Evolutionary conservation across 1,140 invertebrate species (phyloP).

Genomic region (Drosophila mauritiana): DNA sequence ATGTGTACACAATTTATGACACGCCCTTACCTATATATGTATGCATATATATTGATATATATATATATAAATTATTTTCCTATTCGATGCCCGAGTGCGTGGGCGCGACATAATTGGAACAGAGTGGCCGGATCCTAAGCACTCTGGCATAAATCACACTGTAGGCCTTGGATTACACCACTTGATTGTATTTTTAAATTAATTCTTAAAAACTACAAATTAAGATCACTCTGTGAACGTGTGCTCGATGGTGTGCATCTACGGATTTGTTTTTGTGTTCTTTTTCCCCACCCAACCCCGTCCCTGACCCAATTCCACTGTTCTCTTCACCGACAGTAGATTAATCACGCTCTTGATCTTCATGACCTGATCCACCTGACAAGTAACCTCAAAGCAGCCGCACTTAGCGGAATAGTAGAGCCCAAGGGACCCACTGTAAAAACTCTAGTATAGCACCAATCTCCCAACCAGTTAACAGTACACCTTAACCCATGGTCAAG

Average conservation of each 20-base stretch:
- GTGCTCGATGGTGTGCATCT: constrained; percentile 50
- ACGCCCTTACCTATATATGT: constrained; percentile 19
- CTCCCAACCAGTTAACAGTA: not conserved
- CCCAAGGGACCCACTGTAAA: not conserved
- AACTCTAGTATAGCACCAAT: not conserved
- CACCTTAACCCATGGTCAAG: not conserved
- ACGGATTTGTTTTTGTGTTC: constrained; percentile 65
- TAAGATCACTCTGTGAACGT: constrained; percentile 47
- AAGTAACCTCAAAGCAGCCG: constrained; percentile 11
- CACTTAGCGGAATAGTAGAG: not conserved
- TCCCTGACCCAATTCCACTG: not conserved
- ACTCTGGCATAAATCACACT: constrained; percentile 19
- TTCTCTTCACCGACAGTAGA: constrained; percentile 7
- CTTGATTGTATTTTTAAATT: constrained; percentile 83
- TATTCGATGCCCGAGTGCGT: constrained; percentile 26
- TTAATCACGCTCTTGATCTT: constrained; percentile 6
- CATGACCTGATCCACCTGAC: constrained; percentile 15
- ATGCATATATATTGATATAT: constrained; percentile 30
- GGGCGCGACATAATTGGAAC: not conserved
- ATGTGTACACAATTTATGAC: constrained; percentile 21
- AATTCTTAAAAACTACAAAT: constrained; percentile 77
- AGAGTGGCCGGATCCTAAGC: constrained; percentile 5
- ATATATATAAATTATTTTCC: constrained; percentile 30
- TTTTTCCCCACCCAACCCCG: constrained; percentile 5
- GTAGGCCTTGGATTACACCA: constrained; percentile 28